Evolutionary conservation across 2,113 vertebrate species (phyloP).

Genomic region (Spea bombifrons): DNA sequence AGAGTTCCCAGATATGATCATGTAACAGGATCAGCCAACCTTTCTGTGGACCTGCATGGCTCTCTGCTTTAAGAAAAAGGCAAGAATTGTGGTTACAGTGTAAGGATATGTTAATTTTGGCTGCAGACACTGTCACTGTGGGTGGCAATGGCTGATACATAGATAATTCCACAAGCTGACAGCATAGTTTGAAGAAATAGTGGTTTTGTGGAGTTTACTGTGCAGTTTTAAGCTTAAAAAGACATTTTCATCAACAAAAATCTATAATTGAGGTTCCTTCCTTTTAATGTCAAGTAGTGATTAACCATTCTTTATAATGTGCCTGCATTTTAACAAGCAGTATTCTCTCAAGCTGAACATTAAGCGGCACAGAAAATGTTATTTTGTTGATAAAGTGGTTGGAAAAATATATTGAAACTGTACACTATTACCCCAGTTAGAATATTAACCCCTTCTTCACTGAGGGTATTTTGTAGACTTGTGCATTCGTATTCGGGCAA

Average conservation of each 20-base stretch:
- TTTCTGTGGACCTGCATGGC: no score
- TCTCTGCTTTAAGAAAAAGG: no score
- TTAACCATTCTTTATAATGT: neutral
- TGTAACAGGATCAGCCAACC: no score
- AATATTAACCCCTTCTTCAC: no score
- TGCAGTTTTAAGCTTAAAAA: constrained; percentile 35
- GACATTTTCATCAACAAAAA: constrained; percentile 31
- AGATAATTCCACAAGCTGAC: constrained; percentile 23
- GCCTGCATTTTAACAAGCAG: neutral
- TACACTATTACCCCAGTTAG: neutral
- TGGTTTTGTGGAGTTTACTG: constrained; percentile 23
- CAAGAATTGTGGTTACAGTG: no score
- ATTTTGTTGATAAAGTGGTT: neutral
- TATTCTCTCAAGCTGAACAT: constrained; percentile 9
- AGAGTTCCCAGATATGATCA: no score
- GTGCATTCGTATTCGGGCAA: no score
- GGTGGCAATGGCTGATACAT: constrained; percentile 12
- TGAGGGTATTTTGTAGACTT: no score
- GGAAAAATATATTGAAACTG: constrained; percentile 14
- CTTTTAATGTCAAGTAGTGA: neutral
- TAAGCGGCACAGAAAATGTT: constrained; percentile 29
- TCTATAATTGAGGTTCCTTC: constrained; percentile 5
- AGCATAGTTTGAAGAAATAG: constrained; percentile 21
- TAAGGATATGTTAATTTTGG: constrained; percentile 14
- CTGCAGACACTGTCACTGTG: constrained; percentile 21